A percentile compares a stretch with the other conserved stretches of the same genome.
These are phyloP conservation scores for Fratercula arctica DNA, from an alignment of 2,797 vertebrate genomes.

Conservation along the genomic window DNA sequence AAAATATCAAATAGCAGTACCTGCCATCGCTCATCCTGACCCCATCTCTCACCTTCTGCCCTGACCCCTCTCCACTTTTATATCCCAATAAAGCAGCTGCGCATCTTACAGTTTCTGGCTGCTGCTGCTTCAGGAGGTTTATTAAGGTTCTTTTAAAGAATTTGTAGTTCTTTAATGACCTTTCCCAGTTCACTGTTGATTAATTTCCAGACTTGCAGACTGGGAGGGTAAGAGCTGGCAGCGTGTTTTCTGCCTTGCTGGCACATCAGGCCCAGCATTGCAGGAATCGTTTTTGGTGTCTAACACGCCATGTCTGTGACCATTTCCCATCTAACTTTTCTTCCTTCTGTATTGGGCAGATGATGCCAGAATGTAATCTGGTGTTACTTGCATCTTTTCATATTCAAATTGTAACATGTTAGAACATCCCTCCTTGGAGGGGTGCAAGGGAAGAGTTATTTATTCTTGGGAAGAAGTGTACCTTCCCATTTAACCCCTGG, in stretches of 20 bases:
- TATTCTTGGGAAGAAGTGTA: not conserved
- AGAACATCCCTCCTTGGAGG: not conserved
- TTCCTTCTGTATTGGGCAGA: not conserved
- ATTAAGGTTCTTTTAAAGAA: not conserved
- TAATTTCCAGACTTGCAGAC: not conserved
- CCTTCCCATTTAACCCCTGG: not conserved
- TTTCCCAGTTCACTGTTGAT: not conserved
- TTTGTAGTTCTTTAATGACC: conserved; percentile 1
- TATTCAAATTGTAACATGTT: rapidly evolving
- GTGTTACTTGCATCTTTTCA: not conserved
- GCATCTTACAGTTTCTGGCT: not conserved
- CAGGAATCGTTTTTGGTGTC: not conserved
- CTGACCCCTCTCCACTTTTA: not conserved
- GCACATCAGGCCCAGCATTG: too few relatives aligned
- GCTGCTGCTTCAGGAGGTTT: not conserved
- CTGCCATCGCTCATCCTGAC: not conserved
- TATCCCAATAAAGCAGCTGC: not conserved
- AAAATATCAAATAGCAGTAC: not conserved
- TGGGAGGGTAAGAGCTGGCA: not conserved
- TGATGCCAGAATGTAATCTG: not conserved
- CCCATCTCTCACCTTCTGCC: not conserved
- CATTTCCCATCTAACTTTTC: not conserved
- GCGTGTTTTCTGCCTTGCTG: not conserved
- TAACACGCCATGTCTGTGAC: not conserved
- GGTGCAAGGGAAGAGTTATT: not conserved